These are phyloP conservation scores for Drosophila tanythrix DNA, from an alignment of 2,888 invertebrate species.

Conservation along the genomic window DNA sequence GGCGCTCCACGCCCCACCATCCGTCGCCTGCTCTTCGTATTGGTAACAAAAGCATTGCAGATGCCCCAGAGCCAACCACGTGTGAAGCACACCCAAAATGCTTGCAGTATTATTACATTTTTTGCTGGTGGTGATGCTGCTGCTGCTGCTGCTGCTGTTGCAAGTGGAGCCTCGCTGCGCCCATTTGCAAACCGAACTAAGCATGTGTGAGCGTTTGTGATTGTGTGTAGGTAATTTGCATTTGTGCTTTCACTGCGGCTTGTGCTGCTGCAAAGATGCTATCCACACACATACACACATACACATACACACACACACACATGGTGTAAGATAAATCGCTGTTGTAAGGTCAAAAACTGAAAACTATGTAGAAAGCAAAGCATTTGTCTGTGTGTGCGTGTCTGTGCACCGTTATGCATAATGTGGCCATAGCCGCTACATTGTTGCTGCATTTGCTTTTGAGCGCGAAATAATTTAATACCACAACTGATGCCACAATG, in stretches of 20 bases:
- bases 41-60: conserved; percentile 58
- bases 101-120: conserved; percentile 52
- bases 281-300: conserved; percentile 6
- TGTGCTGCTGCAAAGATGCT: conserved; percentile 20
- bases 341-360: conserved; percentile 43
- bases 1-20: conserved; percentile 1
- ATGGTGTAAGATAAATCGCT: conserved; percentile 27
- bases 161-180: conserved; percentile 28
- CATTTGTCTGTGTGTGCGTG: background rate
- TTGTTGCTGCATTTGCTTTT: conserved; percentile 30
- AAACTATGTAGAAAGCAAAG: conserved; percentile 30
- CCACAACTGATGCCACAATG: conserved; percentile 25
- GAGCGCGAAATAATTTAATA: conserved; percentile 20
- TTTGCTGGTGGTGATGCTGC: conserved; percentile 5
- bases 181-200: conserved; percentile 44
- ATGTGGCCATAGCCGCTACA: conserved; percentile 13
- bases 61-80: conserved; percentile 65
- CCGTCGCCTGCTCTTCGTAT: conserved; percentile 19
- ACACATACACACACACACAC: background rate
- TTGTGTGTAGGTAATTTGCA: conserved; percentile 49
- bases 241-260: conserved; percentile 42
- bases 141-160: background rate
- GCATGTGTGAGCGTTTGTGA: conserved; percentile 14
- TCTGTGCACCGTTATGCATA: conserved; percentile 10
- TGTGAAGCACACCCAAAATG: conserved; percentile 59